Evolutionary conservation across 2,797 vertebrate genomes (phyloP), one percentile per base, ranked within the genome.

Genomic region (Spea hammondii): DNA sequence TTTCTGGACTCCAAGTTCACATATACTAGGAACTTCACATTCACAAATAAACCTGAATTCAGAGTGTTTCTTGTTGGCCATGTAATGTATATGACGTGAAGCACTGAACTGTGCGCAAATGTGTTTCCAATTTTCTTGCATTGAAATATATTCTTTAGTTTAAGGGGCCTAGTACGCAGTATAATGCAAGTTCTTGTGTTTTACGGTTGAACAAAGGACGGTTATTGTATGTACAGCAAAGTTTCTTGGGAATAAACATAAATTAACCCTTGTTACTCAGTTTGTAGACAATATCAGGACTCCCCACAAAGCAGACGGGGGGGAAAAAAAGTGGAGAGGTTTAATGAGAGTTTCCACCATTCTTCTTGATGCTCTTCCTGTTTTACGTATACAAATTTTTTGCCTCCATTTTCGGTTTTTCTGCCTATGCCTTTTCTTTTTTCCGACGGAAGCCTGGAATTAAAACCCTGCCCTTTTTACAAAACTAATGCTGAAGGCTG

Each of bases 121-220:
- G 65, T 79, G 78, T 74, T 79, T 74, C 47, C 71, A 79, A 74
- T 79, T 79, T 79, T 74, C 65, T n/a, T 74, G 71, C 65, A 74
- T 68, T 69, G 74, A 74, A 69, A 53, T 65, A 51, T 74, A 62
- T 74, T 69, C 55, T 68, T 74, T 79, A 69, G 65, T 69, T 49
- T 32, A 65, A 46, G 65, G 70, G 71, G 71, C 78, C 71, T 53
- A 64, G 53, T 47, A 14, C 51, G 60, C 53, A 32, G 17, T 47
- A 65, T 74, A 64, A 53, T n/a, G 44, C 62, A 50, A 65, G 69
- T 65, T 71, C 62, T 59, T 53, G 53, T 71, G 59, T 75, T 75
- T 75, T 66, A 12, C 46, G 45, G 11, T 47, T 6, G 64, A 44
- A 47, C 50, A 68, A 49, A 66, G 59, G n/a, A 17, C 32, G 14